These are phyloP conservation scores for Bugula neritina DNA, from an alignment of 2,888 invertebrate species.

Conservation along the genomic window DNA sequence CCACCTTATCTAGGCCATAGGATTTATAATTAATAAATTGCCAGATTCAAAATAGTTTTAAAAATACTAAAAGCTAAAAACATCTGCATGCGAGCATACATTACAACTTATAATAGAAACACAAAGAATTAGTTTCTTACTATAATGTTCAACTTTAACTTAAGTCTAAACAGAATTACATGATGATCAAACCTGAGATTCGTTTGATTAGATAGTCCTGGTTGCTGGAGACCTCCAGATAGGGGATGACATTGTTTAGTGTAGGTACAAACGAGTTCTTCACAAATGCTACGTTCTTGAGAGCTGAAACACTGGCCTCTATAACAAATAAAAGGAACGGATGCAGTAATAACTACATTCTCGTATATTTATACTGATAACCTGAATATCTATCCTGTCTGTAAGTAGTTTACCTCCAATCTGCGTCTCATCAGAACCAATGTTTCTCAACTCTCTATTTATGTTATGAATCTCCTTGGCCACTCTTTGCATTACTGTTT, in stretches of 20 bases:
- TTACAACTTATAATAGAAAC: too few relatives aligned
- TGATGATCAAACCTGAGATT: conserved; percentile 61
- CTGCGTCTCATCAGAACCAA: conserved; percentile 58
- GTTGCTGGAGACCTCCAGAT: conserved; percentile 73
- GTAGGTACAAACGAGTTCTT: conserved; percentile 59
- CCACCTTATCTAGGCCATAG: too few relatives aligned
- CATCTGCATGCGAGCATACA: too few relatives aligned
- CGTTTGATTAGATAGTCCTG: conserved; percentile 79
- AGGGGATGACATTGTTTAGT: conserved; percentile 65
- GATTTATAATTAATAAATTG: too few relatives aligned
- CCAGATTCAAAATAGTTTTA: too few relatives aligned
- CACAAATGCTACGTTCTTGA: conserved; percentile 66
- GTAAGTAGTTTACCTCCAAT: conserved; percentile 59
- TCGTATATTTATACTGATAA: too few relatives aligned
- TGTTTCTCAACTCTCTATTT: conserved; percentile 66
- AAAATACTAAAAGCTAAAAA: too few relatives aligned
- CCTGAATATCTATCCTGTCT: too few relatives aligned
- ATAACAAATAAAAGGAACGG: conserved; percentile 33
- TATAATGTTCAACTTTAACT: too few relatives aligned
- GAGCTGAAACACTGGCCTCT: conserved; percentile 66
- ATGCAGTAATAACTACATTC: too few relatives aligned
- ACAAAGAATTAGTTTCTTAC: too few relatives aligned
- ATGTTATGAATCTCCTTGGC: conserved; percentile 67
- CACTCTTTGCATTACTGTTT: conserved; percentile 72
- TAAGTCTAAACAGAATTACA: too few relatives aligned